Evolutionary conservation across 2,113 vertebrate species (phyloP), one percentile per base, ranked within the genome.

Genomic region (Etheostoma spectabile): DNA sequence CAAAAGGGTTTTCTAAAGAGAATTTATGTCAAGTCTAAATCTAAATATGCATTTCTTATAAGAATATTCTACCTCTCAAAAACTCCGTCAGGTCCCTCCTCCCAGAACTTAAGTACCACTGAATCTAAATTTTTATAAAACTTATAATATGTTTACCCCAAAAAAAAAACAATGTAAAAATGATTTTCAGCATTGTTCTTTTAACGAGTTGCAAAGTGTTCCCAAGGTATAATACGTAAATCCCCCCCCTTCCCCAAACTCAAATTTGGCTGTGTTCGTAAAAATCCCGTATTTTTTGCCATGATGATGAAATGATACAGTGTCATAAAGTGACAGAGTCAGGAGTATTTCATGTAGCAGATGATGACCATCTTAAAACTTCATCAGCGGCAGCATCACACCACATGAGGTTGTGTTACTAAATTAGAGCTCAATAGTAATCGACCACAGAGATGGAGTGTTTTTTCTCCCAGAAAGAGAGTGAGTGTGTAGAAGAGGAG

Each of bases 331-430:
- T 89, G 84, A 88, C 81, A 88, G 80, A 79, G 65, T 89, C 75
- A 81, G 78, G 64, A 72, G 66, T 66, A 77, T 59, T 77, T 51
- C n/a, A 53, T 73, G 13, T 57, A 42, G 77, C 81, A 51, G 61
- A 61, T 45, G 78, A 90, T 92, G 91, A 92, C 69, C 91, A 89
- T 85, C 81, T 86, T 90, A 89, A 74, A 86, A 91, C 91, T 93
- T 89, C 84, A 92, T 88, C 90, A 86, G 84, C 79, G n/a, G 83
- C 79, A 61, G 85, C 78, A 49, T 79, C 85, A 65, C 87, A 89
- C 78, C 51, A 33, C 86, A 89, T 88, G 84, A 86, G 89, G 81
- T 79, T 83, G 70, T 86, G 89, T 82, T 91, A 89, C 89, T 92
- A 87, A 92, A 91, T 91, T 87, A 88, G 79, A 18, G 61, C 78